Conservation (phyloP, 2,797 vertebrate species). For the Ctenochaetus hawaiiensis region DNA sequence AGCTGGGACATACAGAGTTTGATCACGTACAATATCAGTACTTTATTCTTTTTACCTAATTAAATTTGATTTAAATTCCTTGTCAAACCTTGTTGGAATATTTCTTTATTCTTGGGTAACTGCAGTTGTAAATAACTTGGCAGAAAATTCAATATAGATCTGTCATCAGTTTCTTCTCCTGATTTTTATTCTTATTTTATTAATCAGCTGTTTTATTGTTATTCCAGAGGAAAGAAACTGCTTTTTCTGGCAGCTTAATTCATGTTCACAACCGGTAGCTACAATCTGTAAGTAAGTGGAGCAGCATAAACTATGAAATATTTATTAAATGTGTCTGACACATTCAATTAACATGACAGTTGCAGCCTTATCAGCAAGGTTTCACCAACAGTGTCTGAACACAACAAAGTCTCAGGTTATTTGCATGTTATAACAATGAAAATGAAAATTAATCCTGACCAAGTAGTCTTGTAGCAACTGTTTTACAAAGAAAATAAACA, state of each 20-base stretch:
- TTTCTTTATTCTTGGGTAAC: background rate
- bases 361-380: background rate
- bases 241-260: constrained; percentile 23
- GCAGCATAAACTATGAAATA: background rate
- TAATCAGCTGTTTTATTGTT: constrained; percentile 5
- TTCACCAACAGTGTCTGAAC: too few species aligned
- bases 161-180: constrained; percentile 5
- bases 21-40: background rate
- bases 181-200: too few species aligned
- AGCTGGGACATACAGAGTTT: background rate
- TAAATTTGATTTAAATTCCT: constrained; percentile 6
- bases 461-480: too few species aligned
- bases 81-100: constrained; percentile 5
- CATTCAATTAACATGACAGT: background rate
- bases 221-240: background rate
- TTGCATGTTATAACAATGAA: too few species aligned
- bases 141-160: constrained; percentile 35
- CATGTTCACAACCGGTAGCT: constrained; percentile 15
- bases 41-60: constrained; percentile 17
- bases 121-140: constrained; percentile 27
- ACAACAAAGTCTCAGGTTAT: too few species aligned
- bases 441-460: too few species aligned
- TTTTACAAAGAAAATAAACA: too few species aligned
- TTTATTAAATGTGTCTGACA: constrained; percentile 9
- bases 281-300: constrained; percentile 14